Evolutionary conservation across 1,140 invertebrate genomes (phyloP), one percentile per base, ranked within the genome.

Genomic region (Leptoteleia sp.): DNA sequence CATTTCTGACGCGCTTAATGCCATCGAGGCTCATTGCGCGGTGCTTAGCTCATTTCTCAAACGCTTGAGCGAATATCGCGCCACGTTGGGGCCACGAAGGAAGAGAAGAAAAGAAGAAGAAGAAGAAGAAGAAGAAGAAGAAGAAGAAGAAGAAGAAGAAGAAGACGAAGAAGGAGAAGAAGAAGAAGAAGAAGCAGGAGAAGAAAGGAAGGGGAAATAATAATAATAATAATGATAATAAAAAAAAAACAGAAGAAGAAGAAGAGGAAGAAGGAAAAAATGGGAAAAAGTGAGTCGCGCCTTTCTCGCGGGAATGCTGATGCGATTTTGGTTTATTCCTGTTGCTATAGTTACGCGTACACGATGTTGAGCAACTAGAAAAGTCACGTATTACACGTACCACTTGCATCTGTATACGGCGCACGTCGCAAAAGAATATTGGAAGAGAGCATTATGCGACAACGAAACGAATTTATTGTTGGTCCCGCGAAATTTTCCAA

Each of bases 371-470:
- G 59, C 65, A 71, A 79, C 70, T 48, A 71, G 65, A 65, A n/a
- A n/a, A 79, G 70, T 79, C 77, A 79, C 77, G 77, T 79, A 79
- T 73, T 65, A 59, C 70, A 79, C 76, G 70, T 79, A 68, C 55
- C 57, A 64, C 19, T 35, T 43, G 45, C 42, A 79, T 79, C 57
- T 57, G 55, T 71, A 79, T 35, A 65, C 76, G 33, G 11, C 16
- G 50, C 70, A 75, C 76, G 76, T 79, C 59, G 76, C 59, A 43
- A 65, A 79, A 79, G 76, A 79, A 79, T 79, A 79, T 79, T 75
- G 65, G 76, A 75, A 65, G 76, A 70, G 76, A 79, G 65, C 48
- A 79, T 79, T 79, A 70, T 79, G 76, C 76, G 64, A 79, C 70
- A 64, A 45, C 59, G 76, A 52, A 79, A 79, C 76, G 70, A 79